A percentile compares a stretch with the other conserved stretches of the same genome.
Conservation (phyloP, 2,888 invertebrate species). For the Hirtodrosophila confusa region DNA sequence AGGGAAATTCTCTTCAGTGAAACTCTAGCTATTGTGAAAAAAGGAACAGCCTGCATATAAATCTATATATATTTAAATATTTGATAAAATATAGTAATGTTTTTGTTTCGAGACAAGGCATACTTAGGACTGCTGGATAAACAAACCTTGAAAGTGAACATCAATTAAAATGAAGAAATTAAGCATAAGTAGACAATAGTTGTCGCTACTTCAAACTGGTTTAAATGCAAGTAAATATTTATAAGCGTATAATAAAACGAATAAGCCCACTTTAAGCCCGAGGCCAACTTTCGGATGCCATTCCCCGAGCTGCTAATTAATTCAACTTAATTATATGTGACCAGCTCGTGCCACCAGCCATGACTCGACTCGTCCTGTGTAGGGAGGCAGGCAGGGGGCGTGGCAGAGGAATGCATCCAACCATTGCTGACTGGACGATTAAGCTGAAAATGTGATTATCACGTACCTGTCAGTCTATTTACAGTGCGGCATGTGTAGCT, state of each 20-base stretch:
- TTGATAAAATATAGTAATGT: too few species aligned
- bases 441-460: conserved; percentile 73
- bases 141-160: too few species aligned
- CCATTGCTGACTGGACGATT: conserved; percentile 76
- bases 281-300: conserved; percentile 37
- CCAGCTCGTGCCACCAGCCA: conserved; percentile 31
- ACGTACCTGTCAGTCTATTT: conserved; percentile 89
- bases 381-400: not conserved
- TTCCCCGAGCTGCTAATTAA: conserved; percentile 50
- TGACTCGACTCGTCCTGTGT: conserved; percentile 1
- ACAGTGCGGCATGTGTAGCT: conserved; percentile 92
- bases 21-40: too few species aligned
- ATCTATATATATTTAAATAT: too few species aligned
- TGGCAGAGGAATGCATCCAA: conserved; percentile 38
- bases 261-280: conserved; percentile 18
- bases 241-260: too few species aligned
- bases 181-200: too few species aligned
- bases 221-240: conserved; percentile 7
- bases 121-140: too few species aligned
- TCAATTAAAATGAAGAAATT: too few species aligned
- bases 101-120: too few species aligned
- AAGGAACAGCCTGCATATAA: too few species aligned
- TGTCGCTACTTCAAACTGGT: not conserved
- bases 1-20: too few species aligned
- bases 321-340: conserved; percentile 60